Evolutionary conservation across 2,888 invertebrate genomes (phyloP).

Genomic region (Ochropleura plecta): DNA sequence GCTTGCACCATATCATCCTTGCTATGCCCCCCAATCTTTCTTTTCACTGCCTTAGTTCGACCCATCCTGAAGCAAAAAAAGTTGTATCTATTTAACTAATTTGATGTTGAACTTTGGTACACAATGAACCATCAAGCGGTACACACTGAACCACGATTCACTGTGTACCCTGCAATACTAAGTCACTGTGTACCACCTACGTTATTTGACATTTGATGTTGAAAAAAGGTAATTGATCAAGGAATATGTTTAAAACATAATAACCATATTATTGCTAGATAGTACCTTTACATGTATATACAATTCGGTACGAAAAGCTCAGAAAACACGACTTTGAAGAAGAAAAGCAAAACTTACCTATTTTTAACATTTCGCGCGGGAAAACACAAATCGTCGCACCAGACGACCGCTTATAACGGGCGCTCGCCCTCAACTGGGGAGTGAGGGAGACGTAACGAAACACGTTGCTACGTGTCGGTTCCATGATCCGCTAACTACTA

Average conservation of each 20-base stretch:
- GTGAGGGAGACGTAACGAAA: no score
- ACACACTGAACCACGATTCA: background rate
- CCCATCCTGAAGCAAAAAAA: constrained; percentile 1
- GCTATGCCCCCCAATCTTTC: background rate
- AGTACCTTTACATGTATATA: no score
- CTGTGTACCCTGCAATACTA: background rate
- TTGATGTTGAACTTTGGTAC: background rate
- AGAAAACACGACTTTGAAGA: no score
- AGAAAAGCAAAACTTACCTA: no score
- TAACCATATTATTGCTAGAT: background rate
- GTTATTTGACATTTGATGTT: background rate
- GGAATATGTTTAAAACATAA: constrained; percentile 4
- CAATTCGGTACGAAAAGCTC: no score
- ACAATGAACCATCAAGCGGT: background rate
- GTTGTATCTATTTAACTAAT: background rate
- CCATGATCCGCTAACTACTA: no score
- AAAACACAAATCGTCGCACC: no score
- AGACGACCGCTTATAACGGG: no score
- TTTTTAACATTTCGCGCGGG: no score
- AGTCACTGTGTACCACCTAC: background rate
- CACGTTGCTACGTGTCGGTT: no score
- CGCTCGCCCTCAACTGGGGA: no score
- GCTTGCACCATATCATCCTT: background rate
- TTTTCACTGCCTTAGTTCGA: background rate
- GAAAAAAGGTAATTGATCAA: background rate